Base-by-base conservation (phyloP, 2,113 vertebrate genomes). In the Fregata magnificens region DNA sequence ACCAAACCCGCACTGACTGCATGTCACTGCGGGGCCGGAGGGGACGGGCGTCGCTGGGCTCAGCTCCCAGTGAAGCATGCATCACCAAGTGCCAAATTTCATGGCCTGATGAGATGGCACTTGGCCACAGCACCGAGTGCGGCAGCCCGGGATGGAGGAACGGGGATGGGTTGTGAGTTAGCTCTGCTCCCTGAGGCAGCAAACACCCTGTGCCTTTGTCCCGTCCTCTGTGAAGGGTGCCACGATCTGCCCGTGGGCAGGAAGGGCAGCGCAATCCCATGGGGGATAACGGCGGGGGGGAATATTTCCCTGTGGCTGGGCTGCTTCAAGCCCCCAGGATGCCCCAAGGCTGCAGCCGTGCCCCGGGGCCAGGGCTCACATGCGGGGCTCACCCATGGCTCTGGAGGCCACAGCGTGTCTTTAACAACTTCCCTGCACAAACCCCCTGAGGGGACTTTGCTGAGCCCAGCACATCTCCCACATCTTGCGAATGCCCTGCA, bases 21-120 rank as follows among this genome's bases (percentile, higher is more conserved):
- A 3, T 17, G 38, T 82, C 91, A 38, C 50, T 7, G 45, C 0
- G 0, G 45, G 56, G 36, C 88, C 0, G 0, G 29, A 3, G 52
- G 61, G 53, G 36, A 16, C 4, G 9, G 55, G 58, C 53, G 50
- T 42, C 13, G 0, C 22, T 14, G 73, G 59, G 91, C 83, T 92
- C 47, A 14, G 77, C 66, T 78, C 82, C 76, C 2, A 0, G 10
- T 28, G 77, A 59, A 42, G 70, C 1, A 0, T 76, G 61, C 0
- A 8, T 87, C 93, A 90, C 87, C 19, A 4, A 78, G 55, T 8
- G 71, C 73, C 73, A 42, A 40, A 5, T 80, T 36, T 40, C 83
- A 67, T 38, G 88, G 79, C 84, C 65, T 10, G 69, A 79, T 34
- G 80, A 42, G 58, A 44, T 62, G 85, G 67, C 59, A 38, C 56